Evolutionary conservation across 64 coral and sea anemone species (phyloP), one percentile per base, ranked within the genome.

Genomic region (Platygyra sinensis): DNA sequence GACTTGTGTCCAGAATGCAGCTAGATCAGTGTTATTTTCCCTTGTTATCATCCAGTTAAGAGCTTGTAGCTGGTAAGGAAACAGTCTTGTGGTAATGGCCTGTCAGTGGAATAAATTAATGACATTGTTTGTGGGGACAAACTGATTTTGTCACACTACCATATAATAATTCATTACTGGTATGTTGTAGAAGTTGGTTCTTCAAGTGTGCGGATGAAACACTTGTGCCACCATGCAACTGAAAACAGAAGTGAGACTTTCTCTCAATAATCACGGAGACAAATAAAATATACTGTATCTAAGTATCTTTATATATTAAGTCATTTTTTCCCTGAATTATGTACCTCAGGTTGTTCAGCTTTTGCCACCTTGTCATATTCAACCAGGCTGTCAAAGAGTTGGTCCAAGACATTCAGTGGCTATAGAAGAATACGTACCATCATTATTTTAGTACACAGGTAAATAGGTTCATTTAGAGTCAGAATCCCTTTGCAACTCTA

Each of bases 21-120:
- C 95, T 14, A 96, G 55, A 81, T 93, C 95, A 76, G 50, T 76
- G 50, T 92, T 86, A 64, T 93, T 96, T 78, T 96, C 95, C 63
- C 88, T 93, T 24, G 77, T 81, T 31, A 93, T 90, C 95, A 96
- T 96, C 95, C 95, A 96, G 51, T 96, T 90, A 13, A 96, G 72
- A 32, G 95, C 95, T 59, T 96, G 95, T 46, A 93, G 81, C 80
- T 96, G 95, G 75, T 96, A 88, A 28, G 90, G 91, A 38, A 90
- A 90, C 52, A 96, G 87, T 32, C 77, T 67, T 0, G 95, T 96
- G 5, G 77, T 90, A 60, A 96, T 96, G 27, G 86, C 91, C 95
- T 96, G 55, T 27, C 28, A 86, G 1, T 20, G 62, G 46, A 27
- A 39, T 39, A 39, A 39, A 39, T 39, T 39, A 39, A 39, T 39